Evolutionary conservation across 2,888 invertebrate genomes (phyloP).

Genomic region (Adelphocoris suturalis): DNA sequence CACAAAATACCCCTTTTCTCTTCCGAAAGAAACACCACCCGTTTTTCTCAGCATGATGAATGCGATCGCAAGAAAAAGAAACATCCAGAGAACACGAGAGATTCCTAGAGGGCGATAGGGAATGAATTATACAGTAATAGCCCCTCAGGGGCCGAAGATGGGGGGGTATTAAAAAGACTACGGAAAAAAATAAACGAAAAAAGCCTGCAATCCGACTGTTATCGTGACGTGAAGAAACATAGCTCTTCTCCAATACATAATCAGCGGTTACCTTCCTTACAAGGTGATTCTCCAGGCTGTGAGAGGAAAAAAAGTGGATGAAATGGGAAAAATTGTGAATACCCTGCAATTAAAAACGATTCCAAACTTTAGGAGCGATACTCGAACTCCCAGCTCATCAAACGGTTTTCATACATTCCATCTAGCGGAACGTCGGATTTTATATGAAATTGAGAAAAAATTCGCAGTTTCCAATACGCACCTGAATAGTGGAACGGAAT

Average conservation of each 20-base stretch:
- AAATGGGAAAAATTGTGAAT: no score
- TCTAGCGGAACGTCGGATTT: no score
- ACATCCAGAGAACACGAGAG: conserved; percentile 59
- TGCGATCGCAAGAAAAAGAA: not conserved
- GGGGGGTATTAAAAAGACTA: not conserved
- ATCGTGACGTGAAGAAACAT: conserved; percentile 48
- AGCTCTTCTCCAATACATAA: conserved; percentile 45
- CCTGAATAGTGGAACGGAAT: no score
- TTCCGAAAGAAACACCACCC: no score
- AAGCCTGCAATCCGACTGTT: conserved; percentile 45
- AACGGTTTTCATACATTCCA: no score
- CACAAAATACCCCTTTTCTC: no score
- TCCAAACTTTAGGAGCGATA: no score
- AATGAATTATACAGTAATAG: conserved; percentile 65
- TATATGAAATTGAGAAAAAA: no score
- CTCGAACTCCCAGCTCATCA: no score
- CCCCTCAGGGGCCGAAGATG: conserved; percentile 16
- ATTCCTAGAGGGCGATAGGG: conserved; percentile 50
- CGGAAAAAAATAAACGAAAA: not conserved
- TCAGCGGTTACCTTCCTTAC: not conserved
- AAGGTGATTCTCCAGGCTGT: not conserved
- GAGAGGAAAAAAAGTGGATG: no score
- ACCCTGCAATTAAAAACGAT: no score
- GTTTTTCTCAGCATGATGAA: conserved; percentile 7
- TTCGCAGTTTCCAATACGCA: no score